Evolutionary conservation across 2,888 invertebrate species (phyloP), one percentile per base, ranked within the genome.

Genomic region (Rambutsinella grinnellia): DNA sequence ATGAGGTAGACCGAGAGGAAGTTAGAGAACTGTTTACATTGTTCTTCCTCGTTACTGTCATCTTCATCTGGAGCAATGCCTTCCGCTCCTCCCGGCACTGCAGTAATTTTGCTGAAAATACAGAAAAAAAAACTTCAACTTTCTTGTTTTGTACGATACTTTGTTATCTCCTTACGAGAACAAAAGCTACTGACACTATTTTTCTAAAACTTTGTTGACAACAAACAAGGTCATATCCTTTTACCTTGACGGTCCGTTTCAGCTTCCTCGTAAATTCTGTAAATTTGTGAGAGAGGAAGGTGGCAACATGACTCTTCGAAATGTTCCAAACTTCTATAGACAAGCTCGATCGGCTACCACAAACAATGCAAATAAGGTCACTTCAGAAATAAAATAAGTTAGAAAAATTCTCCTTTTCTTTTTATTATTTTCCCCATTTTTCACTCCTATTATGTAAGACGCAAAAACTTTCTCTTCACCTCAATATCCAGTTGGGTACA

Each of bases 401-500:
- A 8, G 5, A 5, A 36, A 36, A 36, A 13, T 36, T 36, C 13
- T 36, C 13, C 36, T 36, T 36, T 36, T 36, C 36, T 36, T 36
- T 36, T n/a, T n/a, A n/a, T n/a, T n/a, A n/a, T n/a, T n/a, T n/a
- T n/a, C n/a, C n/a, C n/a, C n/a, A n/a, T n/a, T n/a, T n/a, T n/a
- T n/a, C n/a, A n/a, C n/a, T n/a, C n/a, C n/a, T n/a, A n/a, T n/a
- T n/a, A n/a, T 19, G 56, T 26, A 26, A 56, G 27, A 51, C 17
- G 58, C 26, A 58, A 49, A 49, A 49, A 49, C 15, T 54, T 58
- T 58, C 36, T 58, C n/a, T 5, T 13, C 84, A 89, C 89, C 87
- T 88, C 88, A 8, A 89, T 86, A 58, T 86, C 87, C 10, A 89
- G 85, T 79, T 86, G 85, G 21, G 87, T 86, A 82, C 89, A 89